Conservation (phyloP, 1,140 invertebrate genomes). For the Spodoptera frugiperda region DNA sequence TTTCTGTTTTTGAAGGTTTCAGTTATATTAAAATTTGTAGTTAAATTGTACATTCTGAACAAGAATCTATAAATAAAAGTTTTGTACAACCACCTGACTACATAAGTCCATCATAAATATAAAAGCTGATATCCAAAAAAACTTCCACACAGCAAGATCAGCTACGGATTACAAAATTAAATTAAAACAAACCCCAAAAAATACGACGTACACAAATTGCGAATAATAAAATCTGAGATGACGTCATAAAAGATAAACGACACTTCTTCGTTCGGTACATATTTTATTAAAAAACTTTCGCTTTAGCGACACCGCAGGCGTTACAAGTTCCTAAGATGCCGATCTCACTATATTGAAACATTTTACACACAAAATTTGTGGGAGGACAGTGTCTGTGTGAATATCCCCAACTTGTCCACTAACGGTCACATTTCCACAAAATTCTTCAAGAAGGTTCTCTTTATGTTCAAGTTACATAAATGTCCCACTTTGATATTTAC, state of each 20-base stretch:
- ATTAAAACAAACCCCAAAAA: constrained; percentile 42
- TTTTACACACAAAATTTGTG: constrained; percentile 59
- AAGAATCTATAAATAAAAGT: too few species aligned
- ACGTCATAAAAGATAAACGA: constrained; percentile 54
- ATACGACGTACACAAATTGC: constrained; percentile 48
- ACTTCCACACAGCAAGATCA: neutral
- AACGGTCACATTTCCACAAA: constrained; percentile 32
- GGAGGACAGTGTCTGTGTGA: constrained; percentile 22
- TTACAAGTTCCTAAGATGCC: constrained; percentile 60
- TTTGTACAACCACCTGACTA: too few species aligned
- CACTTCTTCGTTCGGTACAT: constrained; percentile 58
- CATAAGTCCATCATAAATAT: neutral
- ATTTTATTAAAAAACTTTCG: constrained; percentile 75
- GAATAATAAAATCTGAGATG: constrained; percentile 52
- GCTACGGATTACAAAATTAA: constrained; percentile 12
- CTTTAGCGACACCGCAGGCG: constrained; percentile 62
- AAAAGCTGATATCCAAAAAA: neutral
- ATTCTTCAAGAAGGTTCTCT: constrained; percentile 20
- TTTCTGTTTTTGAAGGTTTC: too few species aligned
- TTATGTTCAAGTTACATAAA: constrained; percentile 31
- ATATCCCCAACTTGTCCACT: constrained; percentile 19
- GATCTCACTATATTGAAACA: constrained; percentile 66
- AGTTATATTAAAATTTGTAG: too few species aligned
- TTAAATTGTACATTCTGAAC: too few species aligned
- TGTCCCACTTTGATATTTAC: neutral